Percentiles rank a stretch among this genome's conserved stretches.
Evolutionary conservation across 1,140 invertebrate species (phyloP).

Genomic region (Meloidogyne floridensis): DNA sequence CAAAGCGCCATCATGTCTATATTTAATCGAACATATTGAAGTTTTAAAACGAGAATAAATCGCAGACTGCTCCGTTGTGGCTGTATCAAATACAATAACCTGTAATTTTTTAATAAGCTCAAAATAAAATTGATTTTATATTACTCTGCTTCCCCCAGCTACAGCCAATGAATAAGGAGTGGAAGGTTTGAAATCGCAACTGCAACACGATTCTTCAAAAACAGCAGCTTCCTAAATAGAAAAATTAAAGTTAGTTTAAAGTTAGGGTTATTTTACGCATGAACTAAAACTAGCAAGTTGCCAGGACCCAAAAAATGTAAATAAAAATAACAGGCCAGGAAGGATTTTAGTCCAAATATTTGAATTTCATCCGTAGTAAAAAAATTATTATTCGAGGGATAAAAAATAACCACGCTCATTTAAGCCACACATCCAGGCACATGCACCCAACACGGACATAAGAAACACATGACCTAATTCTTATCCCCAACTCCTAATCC

Average conservation of each 20-base stretch:
- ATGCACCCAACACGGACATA: no score
- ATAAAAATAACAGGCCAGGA: background rate
- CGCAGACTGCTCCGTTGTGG: slow-evolving; percentile 47
- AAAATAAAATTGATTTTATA: background rate
- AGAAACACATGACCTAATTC: no score
- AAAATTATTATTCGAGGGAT: no score
- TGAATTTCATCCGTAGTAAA: no score
- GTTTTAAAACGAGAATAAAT: slow-evolving; percentile 50
- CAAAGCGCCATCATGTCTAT: slow-evolving; percentile 55
- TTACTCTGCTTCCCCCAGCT: slow-evolving; percentile 46
- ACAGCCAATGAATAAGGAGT: slow-evolving; percentile 52
- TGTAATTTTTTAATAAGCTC: slow-evolving; percentile 13
- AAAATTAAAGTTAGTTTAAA: no score
- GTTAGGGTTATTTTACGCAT: no score
- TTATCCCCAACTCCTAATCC: no score
- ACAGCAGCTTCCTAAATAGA: slow-evolving; percentile 55
- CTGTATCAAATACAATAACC: slow-evolving; percentile 45
- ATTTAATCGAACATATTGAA: slow-evolving; percentile 46
- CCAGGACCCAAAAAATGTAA: no score
- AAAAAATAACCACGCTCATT: background rate
- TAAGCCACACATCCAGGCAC: background rate
- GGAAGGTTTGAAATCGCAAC: slow-evolving; percentile 50
- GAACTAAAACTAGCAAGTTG: no score
- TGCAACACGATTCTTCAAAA: slow-evolving; percentile 59
- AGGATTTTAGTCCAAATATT: no score